phyloP scores from a whole-genome alignment of 2,797 vertebrate genomes.

The Oryzias dopingdopingensis region DNA sequence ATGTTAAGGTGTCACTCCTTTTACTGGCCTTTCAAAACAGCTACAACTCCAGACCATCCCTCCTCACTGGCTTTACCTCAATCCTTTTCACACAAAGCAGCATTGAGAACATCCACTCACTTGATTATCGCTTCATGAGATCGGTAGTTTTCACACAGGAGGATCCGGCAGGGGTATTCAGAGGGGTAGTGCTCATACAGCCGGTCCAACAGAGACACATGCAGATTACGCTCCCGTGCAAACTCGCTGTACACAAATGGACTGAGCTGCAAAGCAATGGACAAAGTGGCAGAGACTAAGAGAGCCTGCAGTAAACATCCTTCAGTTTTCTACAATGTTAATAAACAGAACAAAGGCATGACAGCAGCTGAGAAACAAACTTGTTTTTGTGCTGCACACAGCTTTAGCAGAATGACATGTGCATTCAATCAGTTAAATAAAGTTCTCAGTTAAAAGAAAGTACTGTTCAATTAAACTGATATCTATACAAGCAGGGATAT shows the following conservation, averaged over 20 bases:
- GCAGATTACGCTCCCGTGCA: constrained; percentile 96
- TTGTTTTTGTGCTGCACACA: too few relatives aligned
- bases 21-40: neutral
- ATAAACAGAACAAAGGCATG: too few relatives aligned
- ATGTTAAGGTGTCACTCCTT: neutral
- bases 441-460: neutral
- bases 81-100: constrained; percentile 32
- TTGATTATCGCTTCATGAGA: constrained; percentile 99
- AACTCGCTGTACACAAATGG: constrained; percentile 99
- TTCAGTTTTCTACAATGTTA: too few relatives aligned
- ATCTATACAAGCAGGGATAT: neutral
- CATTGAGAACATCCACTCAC: constrained; percentile 84
- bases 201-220: constrained; percentile 94
- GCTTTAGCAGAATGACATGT: too few relatives aligned
- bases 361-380: too few relatives aligned
- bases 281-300: neutral
- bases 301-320: neutral
- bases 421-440: too few relatives aligned
- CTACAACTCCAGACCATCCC: neutral
- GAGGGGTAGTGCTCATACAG: constrained; percentile 98
- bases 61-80: constrained; percentile 5
- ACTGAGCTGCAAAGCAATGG: constrained; percentile 85
- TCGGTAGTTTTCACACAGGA: constrained; percentile 99
- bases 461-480: neutral
- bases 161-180: constrained; percentile 96